Conservation (phyloP, 2,113 vertebrate species). For the Ranitomeya imitator region DNA sequence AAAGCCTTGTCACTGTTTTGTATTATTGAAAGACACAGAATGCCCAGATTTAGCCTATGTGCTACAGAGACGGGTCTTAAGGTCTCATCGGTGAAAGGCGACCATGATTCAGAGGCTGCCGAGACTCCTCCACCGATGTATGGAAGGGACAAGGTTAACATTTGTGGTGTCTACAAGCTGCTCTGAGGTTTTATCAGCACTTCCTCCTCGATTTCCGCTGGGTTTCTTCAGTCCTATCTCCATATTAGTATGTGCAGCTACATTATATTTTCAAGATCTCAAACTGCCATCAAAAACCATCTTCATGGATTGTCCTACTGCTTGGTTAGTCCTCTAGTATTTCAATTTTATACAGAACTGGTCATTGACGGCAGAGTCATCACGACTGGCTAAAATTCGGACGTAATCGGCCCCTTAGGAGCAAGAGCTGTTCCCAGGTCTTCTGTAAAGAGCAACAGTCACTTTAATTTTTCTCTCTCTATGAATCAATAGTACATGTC, state of each 20-base stretch:
- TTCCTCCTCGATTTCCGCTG: conserved; percentile 10
- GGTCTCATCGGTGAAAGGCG: neutral
- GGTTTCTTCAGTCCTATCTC: neutral
- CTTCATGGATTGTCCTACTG: neutral
- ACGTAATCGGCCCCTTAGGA: too few relatives aligned
- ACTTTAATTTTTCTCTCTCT: too few relatives aligned
- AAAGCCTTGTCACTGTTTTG: conserved; percentile 46
- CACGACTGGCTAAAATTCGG: too few relatives aligned
- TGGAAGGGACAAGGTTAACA: neutral
- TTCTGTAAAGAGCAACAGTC: too few relatives aligned
- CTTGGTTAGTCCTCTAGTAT: neutral
- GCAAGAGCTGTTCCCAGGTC: too few relatives aligned
- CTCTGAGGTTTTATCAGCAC: conserved; percentile 12
- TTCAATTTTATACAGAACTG: neutral
- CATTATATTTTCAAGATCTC: neutral
- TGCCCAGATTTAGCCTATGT: too few relatives aligned
- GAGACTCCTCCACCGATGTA: neutral
- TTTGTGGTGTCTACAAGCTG: neutral
- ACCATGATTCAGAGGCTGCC: neutral
- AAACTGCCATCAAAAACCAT: neutral
- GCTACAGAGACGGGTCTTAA: neutral
- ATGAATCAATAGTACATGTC: too few relatives aligned
- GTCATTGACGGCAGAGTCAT: too few relatives aligned
- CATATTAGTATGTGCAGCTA: neutral
- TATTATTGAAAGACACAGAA: neutral